Base-by-base conservation (phyloP, 2,113 vertebrate species). In the Grus americana region DNA sequence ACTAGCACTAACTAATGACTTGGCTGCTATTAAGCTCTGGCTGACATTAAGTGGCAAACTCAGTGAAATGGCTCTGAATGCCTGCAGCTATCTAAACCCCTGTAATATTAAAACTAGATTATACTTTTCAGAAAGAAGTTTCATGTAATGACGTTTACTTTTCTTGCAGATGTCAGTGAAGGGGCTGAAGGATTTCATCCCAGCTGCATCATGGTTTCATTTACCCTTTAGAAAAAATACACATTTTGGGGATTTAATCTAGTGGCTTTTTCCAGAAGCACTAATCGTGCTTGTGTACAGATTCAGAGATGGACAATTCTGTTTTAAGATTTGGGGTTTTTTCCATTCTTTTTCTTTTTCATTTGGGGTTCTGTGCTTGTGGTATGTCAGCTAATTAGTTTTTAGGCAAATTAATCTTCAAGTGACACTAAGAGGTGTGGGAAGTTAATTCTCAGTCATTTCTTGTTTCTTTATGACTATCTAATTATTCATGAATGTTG, bases 391-490 rank as follows among this genome's bases (percentile, higher is more conserved):
- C 71, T 95, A 96, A 97, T 97, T 95, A 92, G 75, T 42, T 96
- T 96, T 76, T 81, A 74, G 65, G 91, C 40, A 86, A 97, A 95
- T 96, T 95, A 93, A 96, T 97, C 88, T 97, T 86, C 83, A 88
- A 88, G 78, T 83, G 92, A 92, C 58, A n/a, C 55, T 47, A 55
- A 85, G 93, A 97, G 67, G 78, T 91, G 70, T 91, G 70, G 83
- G 50, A 88, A 92, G 76, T 79, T 94, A 97, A 97, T 97, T 95
- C 46, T 93, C 73, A 65, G 22, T 1, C 54, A 9, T 79, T 91
- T 71, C 72, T 65, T 61, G 32, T 54, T 95, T 94, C 76, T 88
- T 80, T 93, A 88, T 90, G 79, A 81, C 57, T 76, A 3, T 81
- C 68, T 82, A 95, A 97, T 95, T 97, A 97, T 92, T 94, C 44